Evolutionary conservation across 2,113 vertebrate genomes (phyloP).

Genomic region (Oreocharis arfaki): DNA sequence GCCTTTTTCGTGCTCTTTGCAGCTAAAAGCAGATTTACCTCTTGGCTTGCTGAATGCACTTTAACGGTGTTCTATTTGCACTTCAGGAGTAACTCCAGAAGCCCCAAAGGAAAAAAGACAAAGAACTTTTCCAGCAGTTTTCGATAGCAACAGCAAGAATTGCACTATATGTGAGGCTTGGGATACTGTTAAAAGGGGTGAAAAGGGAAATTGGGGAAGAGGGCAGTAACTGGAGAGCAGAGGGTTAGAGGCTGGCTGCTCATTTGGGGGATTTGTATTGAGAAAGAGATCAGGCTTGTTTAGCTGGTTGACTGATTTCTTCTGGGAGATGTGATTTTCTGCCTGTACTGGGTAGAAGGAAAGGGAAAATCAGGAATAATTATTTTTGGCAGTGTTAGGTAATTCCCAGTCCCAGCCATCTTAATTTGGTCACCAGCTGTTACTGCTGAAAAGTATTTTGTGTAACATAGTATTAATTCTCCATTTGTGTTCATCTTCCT

Average conservation of each 20-base stretch:
- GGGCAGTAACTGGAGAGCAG: constrained; percentile 39
- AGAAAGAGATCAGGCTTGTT: constrained; percentile 28
- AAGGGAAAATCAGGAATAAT: constrained; percentile 49
- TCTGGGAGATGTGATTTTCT: constrained; percentile 44
- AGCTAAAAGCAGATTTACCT: constrained; percentile 25
- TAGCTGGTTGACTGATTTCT: constrained; percentile 54
- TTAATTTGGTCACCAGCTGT: constrained; percentile 56
- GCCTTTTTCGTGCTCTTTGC: background rate
- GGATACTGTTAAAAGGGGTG: constrained; percentile 35
- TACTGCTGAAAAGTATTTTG: constrained; percentile 25
- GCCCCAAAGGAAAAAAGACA: constrained; percentile 15
- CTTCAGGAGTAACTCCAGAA: background rate
- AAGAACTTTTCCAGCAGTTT: constrained; percentile 20
- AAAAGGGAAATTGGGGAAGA: constrained; percentile 29
- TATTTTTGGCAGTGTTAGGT: constrained; percentile 50
- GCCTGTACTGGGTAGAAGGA: background rate
- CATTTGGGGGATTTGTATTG: constrained; percentile 17
- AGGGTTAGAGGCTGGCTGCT: constrained; percentile 16
- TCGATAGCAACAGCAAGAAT: constrained; percentile 17
- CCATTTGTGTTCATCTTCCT: background rate
- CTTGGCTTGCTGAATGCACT: background rate
- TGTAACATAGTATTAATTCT: constrained; percentile 36
- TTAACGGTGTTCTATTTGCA: background rate
- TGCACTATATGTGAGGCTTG: background rate
- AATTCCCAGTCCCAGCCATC: constrained; percentile 49